phyloP scores from a whole-genome alignment of 2,113 vertebrate species.

The Furnarius figulus region DNA sequence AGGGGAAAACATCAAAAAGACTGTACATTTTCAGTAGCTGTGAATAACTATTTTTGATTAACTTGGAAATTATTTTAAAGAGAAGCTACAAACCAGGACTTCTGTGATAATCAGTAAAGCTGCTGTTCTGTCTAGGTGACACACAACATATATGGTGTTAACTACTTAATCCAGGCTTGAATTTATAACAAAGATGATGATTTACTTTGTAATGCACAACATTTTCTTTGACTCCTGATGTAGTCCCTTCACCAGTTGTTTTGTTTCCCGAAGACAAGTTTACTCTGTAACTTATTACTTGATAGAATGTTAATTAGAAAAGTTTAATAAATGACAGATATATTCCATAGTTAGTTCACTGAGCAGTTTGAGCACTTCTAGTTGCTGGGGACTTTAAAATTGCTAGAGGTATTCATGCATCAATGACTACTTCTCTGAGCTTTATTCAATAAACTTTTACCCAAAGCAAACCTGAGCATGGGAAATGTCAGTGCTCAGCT shows the following conservation, averaged over 20 bases:
- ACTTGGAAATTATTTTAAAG: not conserved
- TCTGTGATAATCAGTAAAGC: not conserved
- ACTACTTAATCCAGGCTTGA: not conserved
- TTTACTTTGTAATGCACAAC: not conserved
- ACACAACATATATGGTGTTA: not conserved
- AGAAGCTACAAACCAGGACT: not conserved
- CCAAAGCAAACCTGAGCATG: not conserved
- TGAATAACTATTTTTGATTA: conserved; percentile 18
- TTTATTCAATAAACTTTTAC: not conserved
- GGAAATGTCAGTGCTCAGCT: not conserved
- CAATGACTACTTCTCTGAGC: not conserved
- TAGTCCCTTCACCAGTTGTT: not conserved
- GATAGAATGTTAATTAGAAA: not conserved
- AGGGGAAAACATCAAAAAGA: not conserved
- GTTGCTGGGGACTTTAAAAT: not conserved
- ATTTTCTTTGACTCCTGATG: not conserved
- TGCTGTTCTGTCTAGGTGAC: not conserved
- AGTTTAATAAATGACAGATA: not conserved
- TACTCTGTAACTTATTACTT: not conserved
- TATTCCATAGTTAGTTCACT: not conserved
- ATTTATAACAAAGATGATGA: not conserved
- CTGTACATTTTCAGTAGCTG: not conserved
- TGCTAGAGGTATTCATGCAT: not conserved
- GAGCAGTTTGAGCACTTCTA: not conserved
- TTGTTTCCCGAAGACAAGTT: not conserved